Percentiles rank a stretch among this genome's conserved stretches.
These are phyloP conservation scores for Drosophila miranda DNA, from an alignment of 1,140 invertebrate species.

Conservation along the genomic window DNA sequence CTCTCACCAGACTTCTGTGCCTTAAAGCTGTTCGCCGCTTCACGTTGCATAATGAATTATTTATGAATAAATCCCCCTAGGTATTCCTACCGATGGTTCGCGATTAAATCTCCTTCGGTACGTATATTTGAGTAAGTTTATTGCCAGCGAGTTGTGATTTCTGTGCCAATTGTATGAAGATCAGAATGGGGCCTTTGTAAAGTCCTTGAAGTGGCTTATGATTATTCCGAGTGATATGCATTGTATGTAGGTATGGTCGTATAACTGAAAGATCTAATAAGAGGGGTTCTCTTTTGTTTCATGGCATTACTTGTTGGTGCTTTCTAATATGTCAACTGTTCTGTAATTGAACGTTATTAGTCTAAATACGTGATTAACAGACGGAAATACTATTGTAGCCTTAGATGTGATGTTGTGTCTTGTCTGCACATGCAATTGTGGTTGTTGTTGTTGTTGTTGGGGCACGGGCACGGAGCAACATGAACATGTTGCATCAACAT, in stretches of 20 bases:
- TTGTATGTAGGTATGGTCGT: background rate
- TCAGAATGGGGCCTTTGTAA: too few species aligned
- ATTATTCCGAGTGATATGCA: conserved; percentile 7
- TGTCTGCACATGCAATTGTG: conserved; percentile 28
- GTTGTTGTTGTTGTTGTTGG: background rate
- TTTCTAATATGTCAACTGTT: conserved; percentile 61
- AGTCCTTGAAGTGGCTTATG: conserved; percentile 8
- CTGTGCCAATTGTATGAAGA: too few species aligned
- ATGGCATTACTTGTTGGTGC: conserved; percentile 31
- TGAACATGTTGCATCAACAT: conserved; percentile 37
- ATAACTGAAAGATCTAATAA: background rate
- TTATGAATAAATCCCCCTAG: conserved; percentile 44
- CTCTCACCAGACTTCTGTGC: conserved; percentile 17
- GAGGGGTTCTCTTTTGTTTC: conserved; percentile 37
- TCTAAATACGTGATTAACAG: conserved; percentile 64
- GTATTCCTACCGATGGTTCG: conserved; percentile 21
- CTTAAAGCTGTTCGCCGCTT: conserved; percentile 9
- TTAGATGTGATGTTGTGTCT: conserved; percentile 5
- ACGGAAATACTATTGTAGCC: conserved; percentile 49
- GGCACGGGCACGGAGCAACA: conserved; percentile 38
- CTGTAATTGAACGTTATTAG: conserved; percentile 64
- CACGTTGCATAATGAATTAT: conserved; percentile 61
- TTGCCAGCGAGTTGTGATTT: too few species aligned
- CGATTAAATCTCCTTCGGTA: background rate
- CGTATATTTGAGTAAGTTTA: too few species aligned